phyloP scores from a whole-genome alignment of 2,113 vertebrate species.

The Aythya baeri region DNA sequence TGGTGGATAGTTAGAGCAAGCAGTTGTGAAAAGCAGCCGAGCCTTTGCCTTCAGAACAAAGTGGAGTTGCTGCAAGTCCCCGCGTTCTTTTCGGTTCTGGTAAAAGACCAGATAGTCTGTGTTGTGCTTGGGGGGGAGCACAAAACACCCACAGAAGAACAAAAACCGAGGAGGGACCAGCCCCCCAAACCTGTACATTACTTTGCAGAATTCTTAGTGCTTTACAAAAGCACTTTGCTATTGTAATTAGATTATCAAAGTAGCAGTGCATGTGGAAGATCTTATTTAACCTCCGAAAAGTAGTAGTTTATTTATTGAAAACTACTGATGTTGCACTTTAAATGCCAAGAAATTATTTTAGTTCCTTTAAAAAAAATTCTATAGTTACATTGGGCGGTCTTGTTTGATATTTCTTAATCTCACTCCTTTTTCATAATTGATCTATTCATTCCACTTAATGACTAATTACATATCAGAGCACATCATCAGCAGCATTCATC shows the following conservation, averaged over 20 bases:
- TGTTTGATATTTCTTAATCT: constrained; percentile 95
- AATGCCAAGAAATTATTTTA: constrained; percentile 84
- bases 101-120: neutral
- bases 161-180: neutral
- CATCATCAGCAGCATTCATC: constrained; percentile 98
- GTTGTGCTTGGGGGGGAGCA: neutral
- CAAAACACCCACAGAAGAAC: neutral
- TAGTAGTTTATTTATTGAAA: constrained; percentile 81
- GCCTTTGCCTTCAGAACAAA: constrained; percentile 76
- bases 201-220: constrained; percentile 22
- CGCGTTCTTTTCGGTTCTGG: neutral
- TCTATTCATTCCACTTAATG: constrained; percentile 99
- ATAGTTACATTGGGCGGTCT: constrained; percentile 83
- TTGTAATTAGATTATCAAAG: constrained; percentile 79
- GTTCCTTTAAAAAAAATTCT: constrained; percentile 75
- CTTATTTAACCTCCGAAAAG: constrained; percentile 78
- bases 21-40: constrained; percentile 82
- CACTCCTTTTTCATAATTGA: constrained; percentile 95
- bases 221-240: constrained; percentile 35
- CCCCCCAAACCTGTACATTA: neutral
- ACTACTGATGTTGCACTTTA: constrained; percentile 81
- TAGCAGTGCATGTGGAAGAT: constrained; percentile 73
- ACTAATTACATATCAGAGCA: constrained; percentile 99
- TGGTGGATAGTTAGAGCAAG: constrained; percentile 82
- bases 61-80: constrained; percentile 50